A percentile compares a stretch with the other conserved stretches of the same genome.
Conservation (phyloP, 2,113 vertebrate genomes). For the Mungos mungo region DNA sequence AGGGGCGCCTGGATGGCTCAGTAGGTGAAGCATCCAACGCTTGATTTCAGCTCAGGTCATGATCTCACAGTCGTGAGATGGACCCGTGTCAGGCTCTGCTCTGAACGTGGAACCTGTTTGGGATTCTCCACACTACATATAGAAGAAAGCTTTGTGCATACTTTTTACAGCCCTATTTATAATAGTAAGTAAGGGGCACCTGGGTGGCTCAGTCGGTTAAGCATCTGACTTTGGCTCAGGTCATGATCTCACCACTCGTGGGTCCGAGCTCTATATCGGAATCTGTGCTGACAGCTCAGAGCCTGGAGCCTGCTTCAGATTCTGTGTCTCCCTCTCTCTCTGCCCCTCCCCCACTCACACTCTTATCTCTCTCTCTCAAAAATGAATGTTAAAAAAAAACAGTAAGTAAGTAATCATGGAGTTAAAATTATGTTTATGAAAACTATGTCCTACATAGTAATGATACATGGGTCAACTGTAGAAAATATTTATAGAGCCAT, state of each 20-base stretch:
- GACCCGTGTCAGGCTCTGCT: too few species aligned
- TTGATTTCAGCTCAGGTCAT: not conserved
- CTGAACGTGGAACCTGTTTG: not conserved
- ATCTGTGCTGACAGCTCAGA: too few species aligned
- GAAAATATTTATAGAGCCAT: conserved; percentile 21
- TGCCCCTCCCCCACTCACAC: too few species aligned
- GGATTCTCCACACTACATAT: not conserved
- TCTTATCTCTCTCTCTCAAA: too few species aligned
- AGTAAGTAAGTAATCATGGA: not conserved
- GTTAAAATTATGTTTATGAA: conserved; percentile 55
- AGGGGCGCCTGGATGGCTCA: not conserved
- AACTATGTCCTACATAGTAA: conserved; percentile 13
- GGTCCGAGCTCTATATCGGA: too few species aligned
- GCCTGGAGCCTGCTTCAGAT: too few species aligned
- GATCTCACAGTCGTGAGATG: not conserved
- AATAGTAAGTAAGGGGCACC: not conserved
- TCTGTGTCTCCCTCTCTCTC: too few species aligned
- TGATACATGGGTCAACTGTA: not conserved
- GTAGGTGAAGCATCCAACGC: not conserved
- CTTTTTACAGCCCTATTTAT: not conserved
- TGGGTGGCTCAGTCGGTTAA: too few species aligned
- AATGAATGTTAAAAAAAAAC: too few species aligned
- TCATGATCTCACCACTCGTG: too few species aligned
- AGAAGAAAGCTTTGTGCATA: not conserved
- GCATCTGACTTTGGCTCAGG: too few species aligned